Evolutionary conservation across 64 coral and sea anemone genomes (phyloP), one percentile per base, ranked within the genome.

Genomic region (Hydrozoanthus tunicans): DNA sequence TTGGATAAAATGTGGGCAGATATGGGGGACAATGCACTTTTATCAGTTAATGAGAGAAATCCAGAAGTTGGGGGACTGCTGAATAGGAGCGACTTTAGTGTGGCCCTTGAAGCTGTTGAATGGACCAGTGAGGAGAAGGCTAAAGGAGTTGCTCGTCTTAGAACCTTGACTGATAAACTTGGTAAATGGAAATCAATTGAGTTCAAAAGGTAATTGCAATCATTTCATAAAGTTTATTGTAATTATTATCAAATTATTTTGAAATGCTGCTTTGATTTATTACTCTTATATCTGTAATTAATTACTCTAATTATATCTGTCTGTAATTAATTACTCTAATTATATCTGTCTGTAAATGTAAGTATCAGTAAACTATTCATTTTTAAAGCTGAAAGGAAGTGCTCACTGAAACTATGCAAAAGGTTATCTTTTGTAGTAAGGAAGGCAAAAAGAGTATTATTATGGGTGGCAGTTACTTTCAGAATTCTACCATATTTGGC

Each of bases 1-100:
- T 7, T 76, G 3, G 64, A 90, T 12, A 81, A 94, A 43, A 83
- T 94, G 11, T 94, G 93, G 93, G 23, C 78, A 76, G 86, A 90
- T 24, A 26, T 94, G 14, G 86, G 59, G 25, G 78, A 58, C 51
- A 94, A 94, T 84, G 86, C 59, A 53, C 20, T 24, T 6, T 27
- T 60, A 11, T 25, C 58, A 15, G 70, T 90, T 12, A 90, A 94
- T 90, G 78, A 94, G 5, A 82, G 93, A 59, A 58, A 77, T 63
- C 93, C 93, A 7, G 64, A 60, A 3, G 80, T 20, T 55, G 86
- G 93, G 7, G 93, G 93, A 1, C 59, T 94, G 17, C 13, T 91
- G 5, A 56, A 69, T 7, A 60, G 66, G 56, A 7, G 17, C n/a
- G 25, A 91, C 8, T 76, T 94, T 59, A 73, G 69, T 11, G 7